phyloP scores from a whole-genome alignment of 2,113 vertebrate species.

The Nibea coibor region DNA sequence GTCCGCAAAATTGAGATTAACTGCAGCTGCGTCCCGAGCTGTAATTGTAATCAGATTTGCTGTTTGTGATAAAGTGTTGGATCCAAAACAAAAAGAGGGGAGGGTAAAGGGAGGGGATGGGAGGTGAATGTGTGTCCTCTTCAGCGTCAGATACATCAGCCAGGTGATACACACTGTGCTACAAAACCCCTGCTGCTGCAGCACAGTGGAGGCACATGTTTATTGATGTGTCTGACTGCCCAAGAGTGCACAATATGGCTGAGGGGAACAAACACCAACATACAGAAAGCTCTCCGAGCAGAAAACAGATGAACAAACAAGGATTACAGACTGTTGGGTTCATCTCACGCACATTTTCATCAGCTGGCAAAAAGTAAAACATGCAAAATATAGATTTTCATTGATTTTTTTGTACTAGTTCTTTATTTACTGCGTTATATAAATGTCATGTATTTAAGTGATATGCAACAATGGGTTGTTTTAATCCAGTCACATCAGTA shows the following conservation, averaged over 20 bases:
- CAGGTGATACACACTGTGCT: conserved; percentile 50
- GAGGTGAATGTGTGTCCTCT: conserved; percentile 30
- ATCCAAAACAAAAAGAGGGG: conserved; percentile 41
- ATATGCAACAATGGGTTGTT: not conserved
- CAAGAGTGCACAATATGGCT: conserved; percentile 45
- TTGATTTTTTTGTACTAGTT: not conserved
- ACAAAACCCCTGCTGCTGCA: conserved; percentile 59
- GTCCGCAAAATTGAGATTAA: conserved; percentile 40
- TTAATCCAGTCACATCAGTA: not conserved
- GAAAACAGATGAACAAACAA: conserved; percentile 64
- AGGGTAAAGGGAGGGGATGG: not conserved
- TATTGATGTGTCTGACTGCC: conserved; percentile 63
- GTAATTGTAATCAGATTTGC: conserved; percentile 52
- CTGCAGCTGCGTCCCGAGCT: conserved; percentile 57
- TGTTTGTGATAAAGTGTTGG: conserved; percentile 39
- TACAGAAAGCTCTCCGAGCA: conserved; percentile 38
- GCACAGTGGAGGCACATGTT: conserved; percentile 52
- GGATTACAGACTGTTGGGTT: conserved; percentile 33
- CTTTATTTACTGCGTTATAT: not conserved
- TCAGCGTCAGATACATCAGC: conserved; percentile 36
- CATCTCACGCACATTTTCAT: not conserved
- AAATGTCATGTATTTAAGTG: not conserved
- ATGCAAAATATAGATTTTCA: no score
- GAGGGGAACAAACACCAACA: conserved; percentile 46
- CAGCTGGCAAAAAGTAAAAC: no score